Base-by-base conservation (phyloP, 2,113 vertebrate genomes). In the Notarius quadriscutis region DNA sequence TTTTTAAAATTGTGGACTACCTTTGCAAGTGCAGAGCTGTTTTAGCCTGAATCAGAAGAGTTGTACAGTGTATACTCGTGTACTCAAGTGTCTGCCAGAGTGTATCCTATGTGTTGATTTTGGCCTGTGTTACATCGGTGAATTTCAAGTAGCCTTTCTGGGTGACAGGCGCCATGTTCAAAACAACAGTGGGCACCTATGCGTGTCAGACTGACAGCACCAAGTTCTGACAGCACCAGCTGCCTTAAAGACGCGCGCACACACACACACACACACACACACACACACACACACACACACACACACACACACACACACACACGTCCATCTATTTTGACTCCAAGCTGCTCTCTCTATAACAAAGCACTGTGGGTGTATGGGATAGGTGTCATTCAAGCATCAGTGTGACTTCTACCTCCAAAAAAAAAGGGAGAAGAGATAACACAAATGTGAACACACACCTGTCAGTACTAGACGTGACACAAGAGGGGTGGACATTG, bases 301-400 rank as follows among this genome's bases (percentile, higher is more conserved):
- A 87, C 57, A 41, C 89, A 82, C 74, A 91, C 91, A 92, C 90
- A 91, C 90, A 91, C 87, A 81, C 75, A 88, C 89, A 88, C 20
- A 18, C 86, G 20, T 85, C 41, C 81, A 85, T 71, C 11, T 12
- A 34, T 85, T 25, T 69, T 65, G 22, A 60, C 53, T 48, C 65
- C 60, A 78, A 20, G 69, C 69, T 78, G 25, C 72, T 81, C 55
- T 86, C 80, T 72, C 41, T 83, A 20, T 84, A 89, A 75, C 41
- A 85, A 55, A 30, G 80, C 62, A 78, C 72, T 22, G 18, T 88
- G 62, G 17, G 51, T 83, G 77, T 41, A 85, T 67, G 84, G 57
- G 84, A 81, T 93, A 92, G 92, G 92, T 94, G 93, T 91, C 94
- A 93, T 92, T 94, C 94, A 94, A 88, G 85, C 60, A 77, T 10